A percentile compares a stretch with the other conserved stretches of the same genome.
Conservation (phyloP, 2,113 vertebrate genomes). For the Desmodus rotundus region DNA sequence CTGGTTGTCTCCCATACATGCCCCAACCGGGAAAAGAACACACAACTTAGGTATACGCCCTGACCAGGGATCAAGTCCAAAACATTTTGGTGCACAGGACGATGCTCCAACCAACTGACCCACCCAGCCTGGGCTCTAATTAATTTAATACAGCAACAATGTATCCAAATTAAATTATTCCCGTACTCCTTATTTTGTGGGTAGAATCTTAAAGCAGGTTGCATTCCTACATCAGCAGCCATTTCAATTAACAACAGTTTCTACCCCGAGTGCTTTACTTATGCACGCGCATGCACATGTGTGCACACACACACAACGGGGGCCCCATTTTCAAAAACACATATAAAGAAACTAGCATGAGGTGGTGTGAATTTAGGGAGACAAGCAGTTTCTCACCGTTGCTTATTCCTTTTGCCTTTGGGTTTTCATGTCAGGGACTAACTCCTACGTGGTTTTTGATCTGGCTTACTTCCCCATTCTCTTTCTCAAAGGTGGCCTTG, state of each 20-base stretch:
- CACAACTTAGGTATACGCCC: too few relatives aligned
- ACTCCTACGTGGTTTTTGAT: background rate
- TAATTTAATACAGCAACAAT: background rate
- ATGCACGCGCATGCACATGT: accelerated
- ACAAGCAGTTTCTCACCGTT: background rate
- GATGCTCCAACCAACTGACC: too few relatives aligned
- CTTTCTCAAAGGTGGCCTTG: background rate
- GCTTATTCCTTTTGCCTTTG: background rate
- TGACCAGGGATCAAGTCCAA: too few relatives aligned
- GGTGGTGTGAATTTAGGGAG: background rate
- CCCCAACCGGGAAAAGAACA: too few relatives aligned
- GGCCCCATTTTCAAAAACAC: background rate
- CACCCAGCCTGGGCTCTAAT: background rate
- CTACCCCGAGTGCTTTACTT: background rate
- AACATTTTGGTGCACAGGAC: too few relatives aligned
- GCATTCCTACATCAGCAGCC: background rate
- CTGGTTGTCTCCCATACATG: too few relatives aligned
- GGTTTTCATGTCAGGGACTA: background rate
- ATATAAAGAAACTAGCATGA: background rate
- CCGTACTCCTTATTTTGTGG: background rate
- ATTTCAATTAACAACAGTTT: constrained; percentile 6
- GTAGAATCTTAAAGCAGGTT: background rate
- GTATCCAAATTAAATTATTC: constrained; percentile 14
- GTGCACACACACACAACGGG: background rate
- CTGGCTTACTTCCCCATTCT: background rate